These are phyloP conservation scores for Troilus luridus DNA, from an alignment of 2,888 invertebrate species.

Conservation along the genomic window DNA sequence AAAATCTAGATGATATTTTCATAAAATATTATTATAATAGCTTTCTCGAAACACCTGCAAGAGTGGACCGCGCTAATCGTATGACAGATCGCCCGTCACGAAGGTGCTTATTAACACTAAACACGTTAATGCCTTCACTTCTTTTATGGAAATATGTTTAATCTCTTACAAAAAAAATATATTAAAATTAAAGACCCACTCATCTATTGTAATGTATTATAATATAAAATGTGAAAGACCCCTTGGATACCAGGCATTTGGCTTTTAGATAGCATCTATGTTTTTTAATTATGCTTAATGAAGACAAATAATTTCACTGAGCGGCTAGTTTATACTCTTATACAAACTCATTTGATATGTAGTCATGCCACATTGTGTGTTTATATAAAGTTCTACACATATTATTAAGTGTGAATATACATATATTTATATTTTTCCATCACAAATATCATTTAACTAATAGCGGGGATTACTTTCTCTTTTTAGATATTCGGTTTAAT, in stretches of 20 bases:
- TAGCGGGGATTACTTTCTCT: too few relatives aligned
- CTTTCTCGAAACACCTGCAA: neutral
- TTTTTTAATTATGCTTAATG: neutral
- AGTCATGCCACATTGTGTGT: neutral
- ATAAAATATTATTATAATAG: neutral
- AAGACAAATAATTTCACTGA: conserved; percentile 5
- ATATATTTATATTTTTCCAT: neutral
- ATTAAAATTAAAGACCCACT: conserved; percentile 13
- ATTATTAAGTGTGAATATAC: too few relatives aligned
- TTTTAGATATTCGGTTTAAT: too few relatives aligned
- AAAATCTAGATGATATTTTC: neutral
- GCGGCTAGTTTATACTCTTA: neutral
- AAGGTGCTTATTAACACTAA: conserved; percentile 19
- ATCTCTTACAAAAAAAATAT: conserved; percentile 5
- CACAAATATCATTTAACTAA: too few relatives aligned
- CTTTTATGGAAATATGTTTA: conserved; percentile 29
- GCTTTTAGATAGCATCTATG: neutral
- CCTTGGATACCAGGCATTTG: conserved; percentile 4
- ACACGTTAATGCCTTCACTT: neutral
- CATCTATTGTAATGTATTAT: neutral
- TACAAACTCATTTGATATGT: neutral
- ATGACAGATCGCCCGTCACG: conserved; percentile 40
- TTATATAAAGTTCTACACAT: too few relatives aligned
- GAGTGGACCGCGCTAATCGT: neutral
- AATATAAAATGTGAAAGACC: conserved; percentile 22